Conservation (phyloP, 2,888 invertebrate genomes). For the Tiphia femorata region DNA sequence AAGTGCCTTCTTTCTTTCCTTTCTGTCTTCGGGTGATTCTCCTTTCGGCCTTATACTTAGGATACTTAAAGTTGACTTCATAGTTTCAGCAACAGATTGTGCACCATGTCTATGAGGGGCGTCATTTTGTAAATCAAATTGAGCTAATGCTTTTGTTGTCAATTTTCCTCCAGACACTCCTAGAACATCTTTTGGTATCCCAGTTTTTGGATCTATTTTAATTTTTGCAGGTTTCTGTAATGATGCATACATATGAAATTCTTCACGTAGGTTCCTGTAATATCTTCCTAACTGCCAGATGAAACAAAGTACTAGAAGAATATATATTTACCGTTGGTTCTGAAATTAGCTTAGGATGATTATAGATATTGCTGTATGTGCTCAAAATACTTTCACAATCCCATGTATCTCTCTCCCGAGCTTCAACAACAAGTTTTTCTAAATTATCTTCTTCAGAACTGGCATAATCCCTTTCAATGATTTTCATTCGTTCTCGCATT, state of each 20-base stretch:
- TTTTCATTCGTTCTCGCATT: conserved; percentile 59
- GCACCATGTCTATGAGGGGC: conserved; percentile 66
- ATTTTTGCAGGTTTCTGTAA: conserved; percentile 74
- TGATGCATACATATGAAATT: conserved; percentile 9
- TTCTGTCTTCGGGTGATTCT: conserved; percentile 83
- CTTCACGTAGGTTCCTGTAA: not conserved
- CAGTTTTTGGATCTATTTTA: conserved; percentile 79
- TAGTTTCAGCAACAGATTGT: conserved; percentile 74
- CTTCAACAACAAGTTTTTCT: conserved; percentile 74
- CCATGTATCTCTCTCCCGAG: conserved; percentile 79
- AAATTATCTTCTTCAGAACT: conserved; percentile 72
- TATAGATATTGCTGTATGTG: conserved; percentile 91
- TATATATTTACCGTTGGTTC: conserved; percentile 74
- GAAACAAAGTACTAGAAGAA: not conserved
- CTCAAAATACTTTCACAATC: conserved; percentile 93
- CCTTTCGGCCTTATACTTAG: conserved; percentile 81
- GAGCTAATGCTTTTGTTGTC: conserved; percentile 78
- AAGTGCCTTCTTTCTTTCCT: conserved; percentile 81
- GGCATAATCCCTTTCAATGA: conserved; percentile 46
- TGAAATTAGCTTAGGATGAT: conserved; percentile 89
- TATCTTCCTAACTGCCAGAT: not conserved
- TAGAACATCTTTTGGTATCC: conserved; percentile 79
- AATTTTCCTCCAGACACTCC: conserved; percentile 74
- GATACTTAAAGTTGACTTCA: conserved; percentile 78
- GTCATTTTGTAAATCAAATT: conserved; percentile 72